These are phyloP conservation scores for Homarus gammarus DNA, from an alignment of 2,888 invertebrate species.

Conservation along the genomic window DNA sequence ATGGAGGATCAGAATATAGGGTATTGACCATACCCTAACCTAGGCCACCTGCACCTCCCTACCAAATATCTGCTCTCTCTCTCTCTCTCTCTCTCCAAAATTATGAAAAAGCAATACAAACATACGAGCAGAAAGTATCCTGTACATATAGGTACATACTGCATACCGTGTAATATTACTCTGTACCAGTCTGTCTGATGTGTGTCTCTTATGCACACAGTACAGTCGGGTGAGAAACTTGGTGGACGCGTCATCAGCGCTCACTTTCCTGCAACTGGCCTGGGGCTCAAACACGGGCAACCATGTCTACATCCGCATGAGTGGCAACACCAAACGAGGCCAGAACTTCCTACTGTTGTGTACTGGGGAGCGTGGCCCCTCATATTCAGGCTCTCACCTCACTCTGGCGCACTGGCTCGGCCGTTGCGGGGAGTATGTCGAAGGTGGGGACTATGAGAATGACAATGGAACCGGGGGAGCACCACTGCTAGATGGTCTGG, in stretches of 20 bases:
- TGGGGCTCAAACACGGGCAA: neutral
- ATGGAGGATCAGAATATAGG: too few species aligned
- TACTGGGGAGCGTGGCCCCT: neutral
- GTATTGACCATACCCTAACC: too few species aligned
- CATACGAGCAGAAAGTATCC: too few species aligned
- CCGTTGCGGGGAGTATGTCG: neutral
- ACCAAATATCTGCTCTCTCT: too few species aligned
- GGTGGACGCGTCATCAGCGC: neutral
- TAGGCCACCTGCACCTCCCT: too few species aligned
- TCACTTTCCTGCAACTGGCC: neutral
- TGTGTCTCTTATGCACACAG: neutral
- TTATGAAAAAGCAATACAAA: too few species aligned
- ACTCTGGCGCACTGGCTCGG: neutral
- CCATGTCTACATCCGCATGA: neutral
- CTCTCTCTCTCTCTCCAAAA: too few species aligned
- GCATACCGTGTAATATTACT: too few species aligned
- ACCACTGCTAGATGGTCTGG: neutral
- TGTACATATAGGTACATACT: neutral
- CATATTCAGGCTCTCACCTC: neutral
- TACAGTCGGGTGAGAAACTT: neutral
- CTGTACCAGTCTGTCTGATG: too few species aligned
- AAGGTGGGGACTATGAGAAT: neutral
- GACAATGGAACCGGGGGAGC: neutral
- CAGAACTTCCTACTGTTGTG: conserved; percentile 4
- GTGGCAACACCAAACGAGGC: neutral